phyloP scores from a whole-genome alignment of 2,113 vertebrate genomes.

The Hippocampus abdominalis region DNA sequence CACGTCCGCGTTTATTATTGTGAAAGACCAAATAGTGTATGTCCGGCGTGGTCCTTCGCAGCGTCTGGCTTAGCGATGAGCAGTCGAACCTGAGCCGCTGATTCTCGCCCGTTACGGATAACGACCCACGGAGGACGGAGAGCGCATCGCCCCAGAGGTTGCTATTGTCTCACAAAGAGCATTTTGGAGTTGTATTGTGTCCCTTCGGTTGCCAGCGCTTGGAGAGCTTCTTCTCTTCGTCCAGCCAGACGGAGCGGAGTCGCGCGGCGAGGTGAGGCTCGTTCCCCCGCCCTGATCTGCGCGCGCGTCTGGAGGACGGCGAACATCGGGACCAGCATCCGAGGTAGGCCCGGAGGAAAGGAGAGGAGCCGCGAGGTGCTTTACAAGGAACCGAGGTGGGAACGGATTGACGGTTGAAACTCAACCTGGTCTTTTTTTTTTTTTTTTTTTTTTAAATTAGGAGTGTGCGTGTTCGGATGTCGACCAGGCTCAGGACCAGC shows the following conservation, averaged over 20 bases:
- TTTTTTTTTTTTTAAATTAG: neutral
- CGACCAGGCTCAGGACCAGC: neutral
- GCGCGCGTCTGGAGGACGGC: slow-evolving; percentile 37
- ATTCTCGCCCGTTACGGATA: slow-evolving; percentile 19
- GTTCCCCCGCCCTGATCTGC: slow-evolving; percentile 62
- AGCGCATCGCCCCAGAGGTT: slow-evolving; percentile 34
- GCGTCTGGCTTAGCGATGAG: slow-evolving; percentile 25
- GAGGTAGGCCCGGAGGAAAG: slow-evolving; percentile 8
- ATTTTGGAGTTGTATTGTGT: slow-evolving; percentile 1
- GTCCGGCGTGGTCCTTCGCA: slow-evolving; percentile 4
- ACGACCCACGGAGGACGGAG: slow-evolving; percentile 58
- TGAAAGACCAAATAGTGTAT: neutral
- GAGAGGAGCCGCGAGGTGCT: neutral
- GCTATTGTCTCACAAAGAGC: slow-evolving; percentile 50
- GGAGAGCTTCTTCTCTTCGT: slow-evolving; percentile 5
- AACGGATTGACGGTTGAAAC: neutral
- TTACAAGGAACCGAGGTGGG: neutral
- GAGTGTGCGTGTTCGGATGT: neutral
- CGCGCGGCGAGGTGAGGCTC: slow-evolving; percentile 65
- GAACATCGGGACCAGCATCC: slow-evolving; percentile 6
- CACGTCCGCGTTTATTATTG: slow-evolving; percentile 13
- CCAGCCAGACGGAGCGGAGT: slow-evolving; percentile 32
- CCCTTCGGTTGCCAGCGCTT: neutral
- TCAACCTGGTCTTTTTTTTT: neutral
- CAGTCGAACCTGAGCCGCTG: slow-evolving; percentile 14